phyloP scores from a whole-genome alignment of 2,113 vertebrate genomes.

The Saguinus imperator region DNA sequence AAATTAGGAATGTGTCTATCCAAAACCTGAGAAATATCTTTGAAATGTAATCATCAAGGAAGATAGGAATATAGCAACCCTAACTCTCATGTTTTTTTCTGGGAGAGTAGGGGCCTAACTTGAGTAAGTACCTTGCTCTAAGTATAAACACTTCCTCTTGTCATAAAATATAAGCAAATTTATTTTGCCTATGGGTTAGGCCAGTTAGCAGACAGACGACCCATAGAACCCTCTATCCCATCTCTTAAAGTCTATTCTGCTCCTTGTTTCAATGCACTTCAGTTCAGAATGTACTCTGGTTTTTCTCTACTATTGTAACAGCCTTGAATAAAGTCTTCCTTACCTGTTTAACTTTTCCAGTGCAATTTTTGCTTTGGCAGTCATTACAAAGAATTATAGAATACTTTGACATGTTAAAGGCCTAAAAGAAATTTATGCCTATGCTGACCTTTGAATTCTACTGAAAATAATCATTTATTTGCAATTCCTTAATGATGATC shows the following conservation, averaged over 20 bases:
- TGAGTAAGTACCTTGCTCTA: not conserved
- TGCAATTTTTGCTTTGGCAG: not conserved
- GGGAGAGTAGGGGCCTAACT: not conserved
- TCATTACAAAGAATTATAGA: slow-evolving; percentile 53
- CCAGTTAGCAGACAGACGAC: not conserved
- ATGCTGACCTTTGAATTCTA: not conserved
- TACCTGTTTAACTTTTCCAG: not conserved
- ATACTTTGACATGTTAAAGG: slow-evolving; percentile 7
- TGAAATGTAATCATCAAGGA: not conserved
- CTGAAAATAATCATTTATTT: not conserved
- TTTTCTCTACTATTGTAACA: not conserved
- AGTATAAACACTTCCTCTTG: not conserved
- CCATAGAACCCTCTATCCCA: not conserved
- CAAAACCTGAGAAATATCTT: not conserved
- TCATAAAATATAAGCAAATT: not conserved
- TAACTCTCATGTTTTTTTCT: not conserved
- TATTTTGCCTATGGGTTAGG: not conserved
- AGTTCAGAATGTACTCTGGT: not conserved
- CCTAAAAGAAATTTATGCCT: slow-evolving; percentile 61
- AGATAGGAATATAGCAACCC: not conserved
- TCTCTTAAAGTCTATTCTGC: not conserved
- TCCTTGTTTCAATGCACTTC: not conserved
- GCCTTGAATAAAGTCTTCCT: not conserved
- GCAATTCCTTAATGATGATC: not conserved
- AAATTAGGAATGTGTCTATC: not conserved